Evolutionary conservation across 2,113 vertebrate genomes (phyloP), one percentile per base, ranked within the genome.

Genomic region (Phainopepla nitens): DNA sequence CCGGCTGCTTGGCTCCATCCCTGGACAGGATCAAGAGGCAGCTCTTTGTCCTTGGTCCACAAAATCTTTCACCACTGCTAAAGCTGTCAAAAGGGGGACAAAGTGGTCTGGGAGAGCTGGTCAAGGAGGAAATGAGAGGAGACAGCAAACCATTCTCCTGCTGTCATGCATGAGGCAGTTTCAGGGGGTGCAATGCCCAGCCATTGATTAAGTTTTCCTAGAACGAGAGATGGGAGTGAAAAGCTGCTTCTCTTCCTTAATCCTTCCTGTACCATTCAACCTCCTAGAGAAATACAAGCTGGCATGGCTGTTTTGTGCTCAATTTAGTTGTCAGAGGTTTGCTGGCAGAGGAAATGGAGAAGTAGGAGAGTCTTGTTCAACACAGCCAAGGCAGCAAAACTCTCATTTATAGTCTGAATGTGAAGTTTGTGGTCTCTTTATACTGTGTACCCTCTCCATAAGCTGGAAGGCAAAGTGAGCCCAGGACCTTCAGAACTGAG

Each of bases 211-310:
- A 88, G 72, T 21, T 93, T 89, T 65, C 69, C 89, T 89, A 88
- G 91, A 95, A 90, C 68, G 71, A 82, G 80, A 47, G 68, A 70
- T 47, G 42, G 15, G 89, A 92, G 76, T 89, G 86, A 93, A 97
- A 95, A 93, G 89, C 80, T 71, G 64, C 49, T 91, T 91, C 92
- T 87, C 51, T 76, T 90, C 42, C 82, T 93, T 94, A 94, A 94
- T 95, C 91, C 89, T 94, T 90, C 83, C 82, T 90, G 83, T 81
- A 41, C 86, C 65, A 64, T 87, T 88, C 82, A 86, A 3, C 51
- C 72, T 82, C 47, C 72, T 54, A n/a, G 57, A 80, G 68, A 44
- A 79, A 81, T 61, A 72, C 82, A 93, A 90, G 33, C 77, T 89
- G 89, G 61, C 89, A 94, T 70, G 42, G 77, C 49, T 94, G 47